Conservation (phyloP, 2,113 vertebrate species). For the Oxyruncus cristatus region DNA sequence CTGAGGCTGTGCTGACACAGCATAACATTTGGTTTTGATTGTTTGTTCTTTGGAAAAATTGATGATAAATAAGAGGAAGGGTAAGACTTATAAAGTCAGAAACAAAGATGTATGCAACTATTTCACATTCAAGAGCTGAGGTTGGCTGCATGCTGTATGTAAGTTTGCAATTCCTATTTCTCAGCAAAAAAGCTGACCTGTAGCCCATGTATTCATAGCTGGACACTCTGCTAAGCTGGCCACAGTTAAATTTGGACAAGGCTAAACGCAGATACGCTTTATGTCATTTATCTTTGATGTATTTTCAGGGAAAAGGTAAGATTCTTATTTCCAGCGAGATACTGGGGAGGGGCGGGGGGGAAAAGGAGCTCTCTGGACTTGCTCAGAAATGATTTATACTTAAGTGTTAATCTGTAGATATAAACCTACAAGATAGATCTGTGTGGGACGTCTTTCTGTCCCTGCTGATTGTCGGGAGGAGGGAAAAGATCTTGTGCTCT, state of each 20-base stretch:
- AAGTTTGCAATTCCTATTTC: not conserved
- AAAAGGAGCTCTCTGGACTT: not conserved
- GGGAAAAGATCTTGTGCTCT: not conserved
- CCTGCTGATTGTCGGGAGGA: not conserved
- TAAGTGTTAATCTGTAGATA: not conserved
- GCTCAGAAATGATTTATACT: not conserved
- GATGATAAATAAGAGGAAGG: not conserved
- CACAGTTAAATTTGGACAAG: not conserved
- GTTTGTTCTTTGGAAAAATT: not conserved
- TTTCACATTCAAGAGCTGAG: not conserved
- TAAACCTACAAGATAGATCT: not conserved
- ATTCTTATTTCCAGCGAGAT: not conserved
- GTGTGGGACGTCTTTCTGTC: not conserved
- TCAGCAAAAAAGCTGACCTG: not conserved
- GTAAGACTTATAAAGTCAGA: not conserved
- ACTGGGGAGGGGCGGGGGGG: not conserved
- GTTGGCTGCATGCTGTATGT: accelerated
- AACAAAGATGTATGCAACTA: not conserved
- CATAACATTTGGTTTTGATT: not conserved
- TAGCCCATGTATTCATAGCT: not conserved
- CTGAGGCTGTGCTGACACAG: not conserved
- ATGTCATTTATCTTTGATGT: not conserved
- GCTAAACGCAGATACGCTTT: not conserved
- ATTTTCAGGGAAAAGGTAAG: not conserved
- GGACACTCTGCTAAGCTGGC: not conserved